Evolutionary conservation across 2,888 invertebrate species (phyloP).

Genomic region (Cephus pulcher): DNA sequence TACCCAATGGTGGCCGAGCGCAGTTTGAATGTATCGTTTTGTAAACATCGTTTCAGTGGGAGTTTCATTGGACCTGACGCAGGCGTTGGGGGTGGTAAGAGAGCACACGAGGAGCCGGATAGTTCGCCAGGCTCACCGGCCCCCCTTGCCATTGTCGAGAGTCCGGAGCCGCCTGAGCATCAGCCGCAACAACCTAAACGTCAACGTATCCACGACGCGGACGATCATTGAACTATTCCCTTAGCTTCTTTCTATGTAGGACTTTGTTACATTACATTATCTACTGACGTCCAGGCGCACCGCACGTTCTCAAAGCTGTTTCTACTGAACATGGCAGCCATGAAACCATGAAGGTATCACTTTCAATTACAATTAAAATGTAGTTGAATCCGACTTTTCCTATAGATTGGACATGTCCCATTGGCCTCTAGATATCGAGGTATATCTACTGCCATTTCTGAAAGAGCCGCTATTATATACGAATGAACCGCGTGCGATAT

Average conservation of each 20-base stretch:
- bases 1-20: no score
- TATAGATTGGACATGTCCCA: no score
- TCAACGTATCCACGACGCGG: slow-evolving; percentile 61
- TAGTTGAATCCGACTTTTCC: no score
- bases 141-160: slow-evolving; percentile 63
- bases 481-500: no score
- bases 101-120: slow-evolving; percentile 61
- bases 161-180: slow-evolving; percentile 61
- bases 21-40: no score
- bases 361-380: neutral
- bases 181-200: slow-evolving; percentile 52
- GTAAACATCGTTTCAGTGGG: slow-evolving; percentile 46
- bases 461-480: no score
- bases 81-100: slow-evolving; percentile 59
- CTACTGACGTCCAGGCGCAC: slow-evolving; percentile 52
- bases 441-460: no score
- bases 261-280: slow-evolving; percentile 57
- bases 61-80: slow-evolving; percentile 62
- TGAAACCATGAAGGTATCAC: neutral
- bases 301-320: slow-evolving; percentile 32
- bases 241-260: slow-evolving; percentile 53
- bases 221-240: slow-evolving; percentile 59
- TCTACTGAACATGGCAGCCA: neutral
- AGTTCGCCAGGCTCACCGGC: slow-evolving; percentile 64
- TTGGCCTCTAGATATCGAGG: no score